Evolutionary conservation across 2,113 vertebrate genomes (phyloP), one percentile per base, ranked within the genome.

Genomic region (Lonchura striata): DNA sequence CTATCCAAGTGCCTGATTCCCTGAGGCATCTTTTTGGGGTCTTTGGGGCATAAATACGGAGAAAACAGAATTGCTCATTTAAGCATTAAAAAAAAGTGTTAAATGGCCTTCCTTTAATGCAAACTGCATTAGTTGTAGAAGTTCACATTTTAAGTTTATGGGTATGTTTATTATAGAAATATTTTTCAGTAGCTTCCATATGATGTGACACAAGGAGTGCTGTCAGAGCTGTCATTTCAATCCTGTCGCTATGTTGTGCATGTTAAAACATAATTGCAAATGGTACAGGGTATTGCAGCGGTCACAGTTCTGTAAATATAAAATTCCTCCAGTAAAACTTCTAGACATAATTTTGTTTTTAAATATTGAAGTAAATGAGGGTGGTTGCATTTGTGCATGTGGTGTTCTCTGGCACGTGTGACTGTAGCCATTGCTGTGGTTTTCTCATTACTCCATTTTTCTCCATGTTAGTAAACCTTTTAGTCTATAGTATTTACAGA

Each of bases 171-270:
- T 96, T 97, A 95, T 60, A 95, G 95, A 96, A 95, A 93, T 95
- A 92, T 94, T 96, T 96, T 93, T 95, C 80, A 76, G 86, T 93
- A 61, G 90, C 88, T 96, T 93, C 95, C 96, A 96, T 96, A 92
- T 96, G 95, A 96, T 93, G 93, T 93, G 94, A 96, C 94, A 96
- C 94, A 97, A 96, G 95, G 92, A 97, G 94, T 4, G 92, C 95
- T 96, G 93, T 94, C 93, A 97, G 95, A 97, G 90, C 95, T 96
- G 94, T 96, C 94, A 93, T 60, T 94, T 92, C 88, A 84, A 30
- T 69, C 77, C 86, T 90, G 93, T 83, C 57, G 23, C 93, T 93
- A 11, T 75, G 93, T 90, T 96, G 41, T 86, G 82, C 82, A 78
- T 94, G 82, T 72, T 94, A 93, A 96, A 96, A 94, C 69, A 39